Evolutionary conservation across 2,888 invertebrate genomes (phyloP).

Genomic region (Chrysotoxum bicinctum): DNA sequence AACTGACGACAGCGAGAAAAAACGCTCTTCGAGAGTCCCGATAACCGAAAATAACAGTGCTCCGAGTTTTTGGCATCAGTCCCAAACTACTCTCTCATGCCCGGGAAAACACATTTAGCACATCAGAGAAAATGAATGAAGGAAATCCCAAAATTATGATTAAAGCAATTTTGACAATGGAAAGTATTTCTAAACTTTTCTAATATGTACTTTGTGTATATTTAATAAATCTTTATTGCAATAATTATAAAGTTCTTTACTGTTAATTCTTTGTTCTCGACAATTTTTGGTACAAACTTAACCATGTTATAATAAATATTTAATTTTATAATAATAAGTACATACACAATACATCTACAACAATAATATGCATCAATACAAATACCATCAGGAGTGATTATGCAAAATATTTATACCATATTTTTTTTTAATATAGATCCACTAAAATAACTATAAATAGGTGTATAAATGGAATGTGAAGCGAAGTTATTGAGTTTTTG

Average conservation of each 20-base stretch:
- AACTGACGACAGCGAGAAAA: conserved; percentile 82
- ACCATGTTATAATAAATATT: background rate
- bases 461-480: conserved; percentile 63
- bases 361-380: conserved; percentile 22
- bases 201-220: conserved; percentile 32
- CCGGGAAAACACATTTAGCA: conserved; percentile 82
- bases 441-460: conserved; percentile 70
- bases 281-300: conserved; percentile 29
- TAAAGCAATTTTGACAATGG: conserved; percentile 69
- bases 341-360: background rate
- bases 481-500: conserved; percentile 54
- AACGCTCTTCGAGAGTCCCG: conserved; percentile 81
- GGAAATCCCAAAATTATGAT: conserved; percentile 72
- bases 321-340: background rate
- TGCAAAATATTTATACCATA: conserved; percentile 67
- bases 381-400: conserved; percentile 52
- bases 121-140: conserved; percentile 75
- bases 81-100: conserved; percentile 82
- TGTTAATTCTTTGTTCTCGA: background rate
- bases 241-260: background rate
- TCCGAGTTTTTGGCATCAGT: conserved; percentile 81
- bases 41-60: conserved; percentile 80
- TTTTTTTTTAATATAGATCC: conserved; percentile 48
- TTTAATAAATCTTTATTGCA: conserved; percentile 12
- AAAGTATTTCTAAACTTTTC: conserved; percentile 63